Evolutionary conservation across 2,888 invertebrate species (phyloP).

Genomic region (Eremobia ochroleuca): DNA sequence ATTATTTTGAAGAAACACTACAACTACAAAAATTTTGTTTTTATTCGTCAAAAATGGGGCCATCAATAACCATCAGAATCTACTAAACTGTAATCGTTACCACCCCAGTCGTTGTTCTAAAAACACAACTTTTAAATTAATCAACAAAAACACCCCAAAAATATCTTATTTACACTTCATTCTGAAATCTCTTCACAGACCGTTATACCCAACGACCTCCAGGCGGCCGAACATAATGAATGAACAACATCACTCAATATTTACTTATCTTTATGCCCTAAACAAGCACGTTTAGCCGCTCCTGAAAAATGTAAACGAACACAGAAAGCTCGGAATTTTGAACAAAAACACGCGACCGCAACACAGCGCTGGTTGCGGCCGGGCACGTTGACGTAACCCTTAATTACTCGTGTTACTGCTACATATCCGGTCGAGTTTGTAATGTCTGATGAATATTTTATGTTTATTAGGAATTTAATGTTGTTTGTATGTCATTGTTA

Average conservation of each 20-base stretch:
- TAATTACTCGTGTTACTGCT: conserved; percentile 57
- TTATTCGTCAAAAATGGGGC: background rate
- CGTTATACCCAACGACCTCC: conserved; percentile 16
- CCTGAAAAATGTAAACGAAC: conserved; percentile 64
- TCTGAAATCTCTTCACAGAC: conserved; percentile 26
- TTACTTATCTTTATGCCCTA: conserved; percentile 58
- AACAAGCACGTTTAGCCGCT: conserved; percentile 51
- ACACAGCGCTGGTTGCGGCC: conserved; percentile 45
- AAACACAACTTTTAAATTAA: conserved; percentile 8
- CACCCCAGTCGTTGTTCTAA: background rate
- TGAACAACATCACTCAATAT: conserved; percentile 47
- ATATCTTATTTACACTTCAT: conserved; percentile 41
- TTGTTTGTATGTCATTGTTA: conserved; percentile 15
- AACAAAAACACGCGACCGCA: conserved; percentile 48
- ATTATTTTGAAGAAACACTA: background rate
- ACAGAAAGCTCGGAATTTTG: conserved; percentile 43
- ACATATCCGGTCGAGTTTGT: conserved; percentile 40
- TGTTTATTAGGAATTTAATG: conserved; percentile 44
- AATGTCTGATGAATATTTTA: conserved; percentile 47
- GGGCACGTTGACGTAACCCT: conserved; percentile 51
- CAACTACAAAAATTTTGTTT: background rate
- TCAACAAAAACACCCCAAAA: conserved; percentile 15
- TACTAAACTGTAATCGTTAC: background rate
- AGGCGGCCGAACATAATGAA: conserved; percentile 39
- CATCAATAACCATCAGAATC: background rate